Percentiles rank a stretch among this genome's conserved stretches.
Conservation (phyloP, 2,888 invertebrate genomes). For the Empis stercorea region DNA sequence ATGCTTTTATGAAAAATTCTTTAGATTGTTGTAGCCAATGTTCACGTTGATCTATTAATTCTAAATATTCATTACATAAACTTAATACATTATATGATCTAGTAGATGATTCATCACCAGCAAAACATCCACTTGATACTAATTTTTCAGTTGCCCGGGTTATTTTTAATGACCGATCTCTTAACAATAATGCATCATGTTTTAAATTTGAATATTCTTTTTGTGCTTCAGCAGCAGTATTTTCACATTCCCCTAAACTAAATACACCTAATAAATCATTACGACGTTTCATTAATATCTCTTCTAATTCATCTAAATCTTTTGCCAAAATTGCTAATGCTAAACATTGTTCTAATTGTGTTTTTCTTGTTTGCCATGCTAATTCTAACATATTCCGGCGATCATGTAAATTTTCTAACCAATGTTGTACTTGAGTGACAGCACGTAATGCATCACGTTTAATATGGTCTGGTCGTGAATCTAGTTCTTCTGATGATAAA, state of each 20-base stretch:
- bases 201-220: constrained; percentile 56
- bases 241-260: constrained; percentile 51
- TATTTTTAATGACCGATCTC: constrained; percentile 62
- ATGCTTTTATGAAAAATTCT: constrained; percentile 59
- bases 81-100: constrained; percentile 54
- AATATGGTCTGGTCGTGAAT: constrained; percentile 54
- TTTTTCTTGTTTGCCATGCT: constrained; percentile 53
- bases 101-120: constrained; percentile 52
- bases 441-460: constrained; percentile 40
- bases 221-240: constrained; percentile 52
- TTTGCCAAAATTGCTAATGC: constrained; percentile 59
- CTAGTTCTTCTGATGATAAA: constrained; percentile 58
- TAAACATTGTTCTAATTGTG: constrained; percentile 64
- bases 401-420: constrained; percentile 64
- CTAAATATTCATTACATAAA: constrained; percentile 54
- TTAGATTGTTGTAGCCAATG: constrained; percentile 52
- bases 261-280: constrained; percentile 41
- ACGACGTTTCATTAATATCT: constrained; percentile 42
- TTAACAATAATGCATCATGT: constrained; percentile 55
- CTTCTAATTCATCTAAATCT: constrained; percentile 54
- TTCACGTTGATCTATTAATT: constrained; percentile 56
- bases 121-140: constrained; percentile 54
- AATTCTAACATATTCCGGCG: constrained; percentile 57
- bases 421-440: constrained; percentile 55
- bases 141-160: constrained; percentile 66